Evolutionary conservation across 2,797 vertebrate genomes (phyloP).

Genomic region (Aldrovandia affinis): DNA sequence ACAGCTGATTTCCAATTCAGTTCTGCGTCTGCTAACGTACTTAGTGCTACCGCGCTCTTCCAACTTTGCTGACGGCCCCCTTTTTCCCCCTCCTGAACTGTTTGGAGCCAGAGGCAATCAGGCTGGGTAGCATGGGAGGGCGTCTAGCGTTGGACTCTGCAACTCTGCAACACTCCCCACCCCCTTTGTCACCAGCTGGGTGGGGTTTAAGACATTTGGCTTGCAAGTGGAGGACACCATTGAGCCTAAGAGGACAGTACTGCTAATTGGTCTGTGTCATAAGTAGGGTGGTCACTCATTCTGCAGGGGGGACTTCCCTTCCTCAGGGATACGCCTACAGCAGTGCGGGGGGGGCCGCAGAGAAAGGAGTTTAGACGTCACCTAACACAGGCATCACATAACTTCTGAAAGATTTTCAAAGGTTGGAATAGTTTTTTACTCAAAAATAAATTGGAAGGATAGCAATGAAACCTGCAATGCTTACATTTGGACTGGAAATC

Average conservation of each 20-base stretch:
- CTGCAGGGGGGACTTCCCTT: not conserved
- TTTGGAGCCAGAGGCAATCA: not conserved
- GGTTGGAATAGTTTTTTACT: too few relatives aligned
- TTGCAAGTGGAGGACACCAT: conserved; percentile 28
- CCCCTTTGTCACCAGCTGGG: conserved; percentile 38
- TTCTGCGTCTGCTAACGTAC: conserved; percentile 53
- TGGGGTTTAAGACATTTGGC: conserved; percentile 44
- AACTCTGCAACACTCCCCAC: not conserved
- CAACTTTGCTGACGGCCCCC: conserved; percentile 11
- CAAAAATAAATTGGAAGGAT: not conserved
- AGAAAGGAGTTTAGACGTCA: too few relatives aligned
- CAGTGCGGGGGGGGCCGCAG: too few relatives aligned
- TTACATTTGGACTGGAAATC: not conserved
- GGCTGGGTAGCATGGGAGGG: not conserved
- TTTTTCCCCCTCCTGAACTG: not conserved
- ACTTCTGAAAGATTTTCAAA: too few relatives aligned
- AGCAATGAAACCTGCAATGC: not conserved
- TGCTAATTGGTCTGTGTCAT: not conserved
- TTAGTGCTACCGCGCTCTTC: conserved; percentile 46
- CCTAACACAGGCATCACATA: too few relatives aligned
- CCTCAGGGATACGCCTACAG: not conserved
- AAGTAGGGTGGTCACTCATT: not conserved
- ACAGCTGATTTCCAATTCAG: conserved; percentile 82
- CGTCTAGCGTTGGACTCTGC: not conserved
- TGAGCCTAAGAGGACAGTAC: conserved; percentile 28